Evolutionary conservation across 2,888 invertebrate genomes (phyloP).

Genomic region (Therioaphis trifolii): DNA sequence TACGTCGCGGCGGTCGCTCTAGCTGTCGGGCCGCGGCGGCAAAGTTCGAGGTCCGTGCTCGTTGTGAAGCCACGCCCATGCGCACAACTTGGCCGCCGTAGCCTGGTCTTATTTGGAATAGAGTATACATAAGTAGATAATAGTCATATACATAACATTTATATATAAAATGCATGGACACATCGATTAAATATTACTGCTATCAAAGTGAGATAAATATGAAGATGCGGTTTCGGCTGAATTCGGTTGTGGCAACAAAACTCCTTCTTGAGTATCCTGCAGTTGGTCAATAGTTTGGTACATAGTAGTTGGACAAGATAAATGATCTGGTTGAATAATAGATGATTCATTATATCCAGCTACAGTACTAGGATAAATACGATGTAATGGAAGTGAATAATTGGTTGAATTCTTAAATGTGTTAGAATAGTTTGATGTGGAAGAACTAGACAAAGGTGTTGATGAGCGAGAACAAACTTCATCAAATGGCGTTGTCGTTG

Average conservation of each 20-base stretch:
- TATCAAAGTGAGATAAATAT: constrained; percentile 17
- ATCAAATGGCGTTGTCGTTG: constrained; percentile 32
- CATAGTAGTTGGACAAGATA: too few species aligned
- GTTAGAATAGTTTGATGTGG: constrained; percentile 28
- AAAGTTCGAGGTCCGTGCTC: too few species aligned
- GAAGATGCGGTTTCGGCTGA: constrained; percentile 17
- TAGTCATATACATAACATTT: background rate
- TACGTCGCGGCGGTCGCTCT: too few species aligned
- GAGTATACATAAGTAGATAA: background rate
- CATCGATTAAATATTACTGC: background rate
- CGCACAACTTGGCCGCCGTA: too few species aligned
- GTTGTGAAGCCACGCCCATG: too few species aligned
- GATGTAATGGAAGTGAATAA: too few species aligned
- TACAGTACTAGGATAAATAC: too few species aligned
- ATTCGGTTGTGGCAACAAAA: constrained; percentile 21
- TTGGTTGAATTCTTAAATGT: constrained; percentile 21
- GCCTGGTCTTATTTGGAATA: too few species aligned
- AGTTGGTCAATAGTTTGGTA: constrained; percentile 31
- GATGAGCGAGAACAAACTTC: constrained; percentile 32
- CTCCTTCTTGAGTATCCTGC: constrained; percentile 21
- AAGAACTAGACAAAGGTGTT: constrained; percentile 25
- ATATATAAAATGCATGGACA: background rate
- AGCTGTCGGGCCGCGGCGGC: too few species aligned
- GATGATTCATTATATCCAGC: too few species aligned
- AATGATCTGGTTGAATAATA: too few species aligned